These are phyloP conservation scores for Conus ventricosus DNA, from an alignment of 1,140 invertebrate species.

Conservation along the genomic window DNA sequence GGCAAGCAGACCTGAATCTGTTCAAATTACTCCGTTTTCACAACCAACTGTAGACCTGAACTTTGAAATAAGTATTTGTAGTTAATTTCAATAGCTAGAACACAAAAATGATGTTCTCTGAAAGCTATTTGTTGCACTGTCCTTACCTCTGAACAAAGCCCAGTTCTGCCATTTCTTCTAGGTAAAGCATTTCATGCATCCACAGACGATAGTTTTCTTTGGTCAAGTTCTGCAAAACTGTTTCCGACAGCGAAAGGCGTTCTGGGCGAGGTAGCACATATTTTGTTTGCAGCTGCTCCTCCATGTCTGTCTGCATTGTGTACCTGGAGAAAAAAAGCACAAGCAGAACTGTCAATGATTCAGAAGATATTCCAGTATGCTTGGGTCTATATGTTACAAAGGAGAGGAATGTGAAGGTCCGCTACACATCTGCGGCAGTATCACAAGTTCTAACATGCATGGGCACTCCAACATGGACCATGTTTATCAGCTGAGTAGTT, in stretches of 20 bases:
- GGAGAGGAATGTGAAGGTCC: too few relatives aligned
- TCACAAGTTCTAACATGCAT: too few relatives aligned
- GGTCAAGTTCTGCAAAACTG: slow-evolving; percentile 80
- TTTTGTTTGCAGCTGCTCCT: slow-evolving; percentile 76
- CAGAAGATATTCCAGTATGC: background rate
- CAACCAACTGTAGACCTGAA: too few relatives aligned
- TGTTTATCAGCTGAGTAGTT: too few relatives aligned
- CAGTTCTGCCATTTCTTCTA: slow-evolving; percentile 88
- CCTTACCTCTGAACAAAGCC: slow-evolving; percentile 81
- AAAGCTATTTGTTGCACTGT: too few relatives aligned
- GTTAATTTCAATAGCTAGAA: too few relatives aligned
- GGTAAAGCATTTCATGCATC: slow-evolving; percentile 86
- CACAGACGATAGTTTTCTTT: slow-evolving; percentile 85
- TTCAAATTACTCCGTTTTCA: too few relatives aligned
- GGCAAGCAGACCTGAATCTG: too few relatives aligned
- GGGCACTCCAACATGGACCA: too few relatives aligned
- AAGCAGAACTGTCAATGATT: background rate
- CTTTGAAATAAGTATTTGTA: too few relatives aligned
- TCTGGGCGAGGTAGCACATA: slow-evolving; percentile 83
- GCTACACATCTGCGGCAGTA: too few relatives aligned
- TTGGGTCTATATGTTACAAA: background rate
- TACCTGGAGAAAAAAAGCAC: background rate
- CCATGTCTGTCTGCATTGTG: slow-evolving; percentile 49
- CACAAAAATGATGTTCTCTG: too few relatives aligned
- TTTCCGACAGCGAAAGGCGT: slow-evolving; percentile 83